A percentile compares a stretch with the other conserved stretches of the same genome.
Evolutionary conservation across 2,113 vertebrate species (phyloP).

Genomic region (Bungarus multicinctus): DNA sequence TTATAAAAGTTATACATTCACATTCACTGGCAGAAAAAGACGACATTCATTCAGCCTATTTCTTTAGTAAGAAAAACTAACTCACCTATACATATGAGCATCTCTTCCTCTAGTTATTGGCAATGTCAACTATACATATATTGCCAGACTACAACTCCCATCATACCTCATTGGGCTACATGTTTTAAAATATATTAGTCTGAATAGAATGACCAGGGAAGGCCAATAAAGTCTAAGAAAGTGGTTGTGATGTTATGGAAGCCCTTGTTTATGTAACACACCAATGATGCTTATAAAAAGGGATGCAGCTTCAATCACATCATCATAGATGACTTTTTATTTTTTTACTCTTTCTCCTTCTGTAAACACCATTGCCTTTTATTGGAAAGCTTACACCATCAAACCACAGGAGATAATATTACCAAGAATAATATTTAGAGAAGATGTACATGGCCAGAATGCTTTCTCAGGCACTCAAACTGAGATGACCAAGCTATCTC

Average conservation of each 20-base stretch:
- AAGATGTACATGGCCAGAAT: not conserved
- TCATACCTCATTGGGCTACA: not conserved
- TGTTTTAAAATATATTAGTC: conserved; percentile 6
- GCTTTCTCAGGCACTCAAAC: not conserved
- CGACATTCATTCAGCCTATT: not conserved
- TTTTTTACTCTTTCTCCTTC: not conserved
- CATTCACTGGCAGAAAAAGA: not conserved
- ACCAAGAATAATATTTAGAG: not conserved
- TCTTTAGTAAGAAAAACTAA: not conserved
- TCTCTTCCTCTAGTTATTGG: not conserved
- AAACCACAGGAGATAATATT: not conserved
- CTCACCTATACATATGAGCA: not conserved
- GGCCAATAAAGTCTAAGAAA: not conserved
- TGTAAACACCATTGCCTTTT: not conserved
- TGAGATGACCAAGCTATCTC: not conserved
- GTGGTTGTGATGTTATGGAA: not conserved
- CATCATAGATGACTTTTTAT: not conserved
- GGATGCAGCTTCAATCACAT: not conserved
- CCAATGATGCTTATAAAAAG: not conserved
- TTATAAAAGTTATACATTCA: not conserved
- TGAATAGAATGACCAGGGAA: not conserved
- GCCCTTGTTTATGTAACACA: not conserved
- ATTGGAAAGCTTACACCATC: not conserved
- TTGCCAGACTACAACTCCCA: not conserved
- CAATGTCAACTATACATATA: not conserved